These are phyloP conservation scores for Thalassaphorura encarpata DNA, from an alignment of 1,140 invertebrate species.

Conservation along the genomic window DNA sequence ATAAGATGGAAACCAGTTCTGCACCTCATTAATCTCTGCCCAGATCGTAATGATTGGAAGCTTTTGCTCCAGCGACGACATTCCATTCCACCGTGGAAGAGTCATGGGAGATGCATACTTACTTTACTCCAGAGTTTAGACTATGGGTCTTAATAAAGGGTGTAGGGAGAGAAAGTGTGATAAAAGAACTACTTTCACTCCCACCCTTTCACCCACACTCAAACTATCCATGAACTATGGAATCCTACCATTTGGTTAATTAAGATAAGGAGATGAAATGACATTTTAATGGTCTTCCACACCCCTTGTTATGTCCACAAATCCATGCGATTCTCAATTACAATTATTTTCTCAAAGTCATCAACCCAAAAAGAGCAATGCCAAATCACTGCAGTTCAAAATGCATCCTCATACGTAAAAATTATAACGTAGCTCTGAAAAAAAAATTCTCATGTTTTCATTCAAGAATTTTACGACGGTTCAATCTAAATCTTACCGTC, in stretches of 20 bases:
- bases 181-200: not conserved
- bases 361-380: too few relatives aligned
- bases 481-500: too few relatives aligned
- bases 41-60: conserved; percentile 19
- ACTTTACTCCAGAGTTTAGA: too few relatives aligned
- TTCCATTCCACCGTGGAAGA: conserved; percentile 6
- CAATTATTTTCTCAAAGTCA: too few relatives aligned
- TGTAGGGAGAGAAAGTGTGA: not conserved
- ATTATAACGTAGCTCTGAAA: too few relatives aligned
- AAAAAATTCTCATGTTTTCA: too few relatives aligned
- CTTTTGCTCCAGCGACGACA: not conserved
- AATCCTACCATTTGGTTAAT: conserved; percentile 25
- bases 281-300: conserved; percentile 24
- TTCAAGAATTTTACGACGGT: too few relatives aligned
- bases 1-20: conserved; percentile 2
- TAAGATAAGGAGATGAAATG: conserved; percentile 30
- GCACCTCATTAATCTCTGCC: conserved; percentile 26
- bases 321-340: not conserved
- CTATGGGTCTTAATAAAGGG: not conserved
- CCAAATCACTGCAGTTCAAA: too few relatives aligned
- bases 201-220: not conserved
- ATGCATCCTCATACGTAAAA: too few relatives aligned
- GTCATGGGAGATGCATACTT: too few relatives aligned
- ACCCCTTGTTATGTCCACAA: not conserved
- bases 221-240: conserved; percentile 9